These are phyloP conservation scores for Amphipyra tragopoginis DNA, from an alignment of 2,888 invertebrate species.

Conservation along the genomic window DNA sequence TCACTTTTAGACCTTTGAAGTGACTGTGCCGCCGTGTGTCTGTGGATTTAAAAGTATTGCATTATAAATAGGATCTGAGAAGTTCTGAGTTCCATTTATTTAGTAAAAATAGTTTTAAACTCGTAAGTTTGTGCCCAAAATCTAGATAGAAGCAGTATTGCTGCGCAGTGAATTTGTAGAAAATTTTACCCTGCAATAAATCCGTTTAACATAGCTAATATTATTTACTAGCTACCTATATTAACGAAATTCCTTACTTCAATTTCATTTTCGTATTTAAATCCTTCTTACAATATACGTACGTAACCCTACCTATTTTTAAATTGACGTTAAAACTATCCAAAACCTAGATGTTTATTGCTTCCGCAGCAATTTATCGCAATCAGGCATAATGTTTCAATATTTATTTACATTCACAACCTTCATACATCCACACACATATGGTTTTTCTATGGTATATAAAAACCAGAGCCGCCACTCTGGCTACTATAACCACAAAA, in stretches of 20 bases:
- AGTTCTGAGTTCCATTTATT: not conserved
- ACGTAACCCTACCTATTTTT: not conserved
- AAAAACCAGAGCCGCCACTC: conserved; percentile 83
- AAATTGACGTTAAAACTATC: not conserved
- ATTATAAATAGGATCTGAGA: not conserved
- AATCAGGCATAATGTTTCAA: conserved; percentile 42
- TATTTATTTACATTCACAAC: conserved; percentile 53
- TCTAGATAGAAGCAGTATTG: conserved; percentile 36
- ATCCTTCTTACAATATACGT: too few species aligned
- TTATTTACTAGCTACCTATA: too few species aligned
- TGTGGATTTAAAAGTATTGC: conserved; percentile 68
- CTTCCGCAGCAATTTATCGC: conserved; percentile 1
- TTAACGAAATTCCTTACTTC: too few species aligned
- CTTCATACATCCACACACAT: conserved; percentile 51
- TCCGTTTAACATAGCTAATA: not conserved
- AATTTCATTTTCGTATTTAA: too few species aligned
- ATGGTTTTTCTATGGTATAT: conserved; percentile 62
- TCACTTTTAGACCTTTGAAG: conserved; percentile 91
- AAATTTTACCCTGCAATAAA: not conserved
- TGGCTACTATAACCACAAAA: conserved; percentile 67
- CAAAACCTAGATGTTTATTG: not conserved
- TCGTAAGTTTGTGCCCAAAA: conserved; percentile 49
- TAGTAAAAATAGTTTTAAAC: too few species aligned
- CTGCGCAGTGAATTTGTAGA: not conserved
- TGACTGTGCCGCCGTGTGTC: conserved; percentile 92